A percentile compares a stretch with the other conserved stretches of the same genome.
phyloP scores from a whole-genome alignment of 2,888 invertebrate species.

The Acanthosepion pharaonis region DNA sequence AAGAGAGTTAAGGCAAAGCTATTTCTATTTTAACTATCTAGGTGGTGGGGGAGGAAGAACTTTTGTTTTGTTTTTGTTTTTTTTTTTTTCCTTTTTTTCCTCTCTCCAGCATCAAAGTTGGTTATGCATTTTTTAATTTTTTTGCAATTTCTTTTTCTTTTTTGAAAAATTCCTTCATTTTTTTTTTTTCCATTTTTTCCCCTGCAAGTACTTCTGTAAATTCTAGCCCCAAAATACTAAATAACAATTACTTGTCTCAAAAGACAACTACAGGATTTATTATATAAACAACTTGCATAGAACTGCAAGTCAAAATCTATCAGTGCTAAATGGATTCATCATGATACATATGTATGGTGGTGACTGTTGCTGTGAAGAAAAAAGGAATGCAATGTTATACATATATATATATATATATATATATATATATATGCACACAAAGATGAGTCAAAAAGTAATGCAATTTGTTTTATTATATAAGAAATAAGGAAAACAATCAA shows the following conservation, averaged over 20 bases:
- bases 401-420: constrained; percentile 15
- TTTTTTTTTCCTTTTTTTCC: no score
- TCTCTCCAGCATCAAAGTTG: not conserved
- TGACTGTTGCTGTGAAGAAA: constrained; percentile 33
- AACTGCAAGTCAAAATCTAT: not conserved
- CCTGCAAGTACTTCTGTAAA: not conserved
- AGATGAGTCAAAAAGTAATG: no score
- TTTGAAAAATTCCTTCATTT: not conserved
- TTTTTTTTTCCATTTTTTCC: not conserved
- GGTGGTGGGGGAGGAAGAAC: no score
- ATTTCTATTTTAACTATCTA: not conserved
- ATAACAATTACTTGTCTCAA: constrained; percentile 18
- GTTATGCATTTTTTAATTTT: not conserved
- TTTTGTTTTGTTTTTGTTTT: not conserved
- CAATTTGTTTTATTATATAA: no score
- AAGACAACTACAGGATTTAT: not conserved
- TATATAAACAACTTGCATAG: constrained; percentile 15
- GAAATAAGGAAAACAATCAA: no score
- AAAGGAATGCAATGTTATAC: not conserved
- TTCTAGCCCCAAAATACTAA: not conserved
- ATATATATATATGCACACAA: not conserved
- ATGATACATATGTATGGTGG: not conserved
- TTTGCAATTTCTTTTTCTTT: not conserved
- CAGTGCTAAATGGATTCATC: constrained; percentile 33
- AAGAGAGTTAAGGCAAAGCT: not conserved